Evolutionary conservation across 2,888 invertebrate species (phyloP).

Genomic region (Nomada hirtipes): DNA sequence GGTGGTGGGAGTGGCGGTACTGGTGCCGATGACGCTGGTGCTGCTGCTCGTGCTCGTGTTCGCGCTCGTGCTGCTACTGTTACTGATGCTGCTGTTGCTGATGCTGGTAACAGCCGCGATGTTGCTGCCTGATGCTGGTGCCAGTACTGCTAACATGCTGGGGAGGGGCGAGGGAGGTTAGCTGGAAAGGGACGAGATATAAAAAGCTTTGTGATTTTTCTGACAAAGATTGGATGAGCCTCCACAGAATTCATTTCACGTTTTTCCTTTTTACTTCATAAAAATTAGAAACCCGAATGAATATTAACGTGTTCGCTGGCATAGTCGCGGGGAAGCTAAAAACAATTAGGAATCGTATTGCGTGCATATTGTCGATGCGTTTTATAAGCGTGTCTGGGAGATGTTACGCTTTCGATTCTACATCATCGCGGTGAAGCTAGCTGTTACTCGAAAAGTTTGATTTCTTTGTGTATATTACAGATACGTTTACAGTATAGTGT

Average conservation of each 20-base stretch:
- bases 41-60: neutral
- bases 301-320: neutral
- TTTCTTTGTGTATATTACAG: too few species aligned
- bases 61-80: neutral
- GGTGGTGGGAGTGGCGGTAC: conserved; percentile 1
- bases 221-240: conserved; percentile 60
- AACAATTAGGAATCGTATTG: too few species aligned
- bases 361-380: too few species aligned
- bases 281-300: neutral
- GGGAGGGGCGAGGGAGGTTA: conserved; percentile 1
- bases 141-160: conserved; percentile 28
- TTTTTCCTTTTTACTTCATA: neutral
- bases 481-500: too few species aligned
- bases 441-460: too few species aligned
- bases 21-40: neutral
- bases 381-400: too few species aligned
- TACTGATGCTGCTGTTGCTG: conserved; percentile 2
- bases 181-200: conserved; percentile 46
- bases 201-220: conserved; percentile 59
- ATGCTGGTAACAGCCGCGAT: neutral
- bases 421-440: too few species aligned
- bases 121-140: neutral
- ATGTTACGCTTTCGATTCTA: too few species aligned
- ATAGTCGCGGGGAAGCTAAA: too few species aligned
- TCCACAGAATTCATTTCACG: conserved; percentile 20